Evolutionary conservation across 2,113 vertebrate species (phyloP).

Genomic region (Vidua macroura): DNA sequence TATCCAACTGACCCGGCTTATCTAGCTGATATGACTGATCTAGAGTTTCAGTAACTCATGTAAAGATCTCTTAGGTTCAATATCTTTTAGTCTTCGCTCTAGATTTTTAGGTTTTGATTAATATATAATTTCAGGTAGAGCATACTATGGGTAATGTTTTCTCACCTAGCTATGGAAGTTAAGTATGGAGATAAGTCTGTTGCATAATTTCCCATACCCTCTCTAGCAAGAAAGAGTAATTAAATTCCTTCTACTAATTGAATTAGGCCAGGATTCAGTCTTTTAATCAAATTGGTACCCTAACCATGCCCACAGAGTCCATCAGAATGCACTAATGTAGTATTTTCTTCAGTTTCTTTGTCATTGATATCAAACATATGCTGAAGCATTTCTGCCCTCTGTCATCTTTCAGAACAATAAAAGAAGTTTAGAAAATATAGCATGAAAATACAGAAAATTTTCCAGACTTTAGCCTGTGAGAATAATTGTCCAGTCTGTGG

Average conservation of each 20-base stretch:
- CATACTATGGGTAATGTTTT: not conserved
- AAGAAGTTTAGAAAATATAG: not conserved
- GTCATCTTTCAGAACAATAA: not conserved
- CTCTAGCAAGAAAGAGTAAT: not conserved
- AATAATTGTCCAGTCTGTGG: not conserved
- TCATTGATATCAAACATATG: not conserved
- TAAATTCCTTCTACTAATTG: not conserved
- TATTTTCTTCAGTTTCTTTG: not conserved
- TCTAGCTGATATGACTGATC: not conserved
- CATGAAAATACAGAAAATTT: not conserved
- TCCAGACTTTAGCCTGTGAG: not conserved
- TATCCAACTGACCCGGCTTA: not conserved
- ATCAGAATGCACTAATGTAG: not conserved
- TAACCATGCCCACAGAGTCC: not conserved
- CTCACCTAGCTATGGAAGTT: not conserved
- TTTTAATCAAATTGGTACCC: not conserved
- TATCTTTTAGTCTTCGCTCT: not conserved
- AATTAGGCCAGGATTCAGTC: not conserved
- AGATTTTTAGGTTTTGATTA: not conserved
- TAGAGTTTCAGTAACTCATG: not conserved
- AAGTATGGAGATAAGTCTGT: not conserved
- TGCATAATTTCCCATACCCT: not conserved
- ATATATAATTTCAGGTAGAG: not conserved
- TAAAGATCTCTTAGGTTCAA: not conserved
- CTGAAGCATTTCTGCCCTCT: not conserved